Base-by-base conservation (phyloP, 2,797 vertebrate species). In the Cynopterus sphinx region DNA sequence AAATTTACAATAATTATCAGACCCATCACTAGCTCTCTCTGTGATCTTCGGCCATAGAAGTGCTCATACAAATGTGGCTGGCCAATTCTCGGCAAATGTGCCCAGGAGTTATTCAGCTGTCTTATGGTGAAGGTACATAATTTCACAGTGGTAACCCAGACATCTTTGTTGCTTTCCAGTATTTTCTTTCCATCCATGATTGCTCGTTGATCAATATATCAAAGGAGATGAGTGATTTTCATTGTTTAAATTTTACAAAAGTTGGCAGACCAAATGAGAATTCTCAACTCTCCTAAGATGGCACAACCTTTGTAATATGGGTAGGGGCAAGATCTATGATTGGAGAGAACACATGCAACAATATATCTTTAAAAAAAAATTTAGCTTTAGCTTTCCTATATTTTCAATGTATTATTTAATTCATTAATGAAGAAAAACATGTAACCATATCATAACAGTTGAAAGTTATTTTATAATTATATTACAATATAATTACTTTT, bases 381-480 rank as follows among this genome's bases (percentile, higher is more conserved):
- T 41, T 36, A 90, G 84, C 49, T 36, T 90, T 28, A 71, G 26
- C 26, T 93, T 92, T 59, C 75, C 39, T 95, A 1, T 53, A 94
- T 43, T 77, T 87, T 79, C 67, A 73, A 74, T 70, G 22, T 31
- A 36, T 82, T 73, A 49, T 55, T 79, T 90, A 77, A 36, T 33
- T 21, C 3, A 8, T 51, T 86, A 85, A 78, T 87, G 57, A 89
- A 85, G 65, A 78, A 96, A 59, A 91, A 86, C 5, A n/a, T 15
- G 28, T n/a, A 61, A 63, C n/a, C 31, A 22, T 26, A 77, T 28
- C 28, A 68, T 28, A 91, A 51, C 4, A 81, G 28, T n/a, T 75
- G 24, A 74, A 96, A 94, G 36, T 75, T 65, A 77, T 90, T 95
- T 78, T 94, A 41, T 82, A 87, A 78, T 31, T 75, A 71, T 31